Evolutionary conservation across 1,140 invertebrate species (phyloP).

Genomic region (Akabosia matsudoensis): DNA sequence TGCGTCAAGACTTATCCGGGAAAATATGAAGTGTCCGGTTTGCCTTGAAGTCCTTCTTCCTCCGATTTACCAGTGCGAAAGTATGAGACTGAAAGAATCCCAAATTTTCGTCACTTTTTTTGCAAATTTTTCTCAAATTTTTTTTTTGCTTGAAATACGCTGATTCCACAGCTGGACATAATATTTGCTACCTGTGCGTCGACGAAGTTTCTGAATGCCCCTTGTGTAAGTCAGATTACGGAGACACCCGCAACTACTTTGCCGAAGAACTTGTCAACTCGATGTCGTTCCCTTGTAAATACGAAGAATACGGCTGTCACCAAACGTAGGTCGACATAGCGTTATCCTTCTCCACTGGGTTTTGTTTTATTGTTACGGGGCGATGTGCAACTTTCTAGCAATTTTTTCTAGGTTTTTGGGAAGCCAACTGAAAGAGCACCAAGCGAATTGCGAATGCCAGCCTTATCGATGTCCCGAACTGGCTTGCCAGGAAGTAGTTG

Average conservation of each 20-base stretch:
- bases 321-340: not conserved
- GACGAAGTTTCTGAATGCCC: conserved; percentile 28
- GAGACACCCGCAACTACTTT: conserved; percentile 33
- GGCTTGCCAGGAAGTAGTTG: conserved; percentile 27
- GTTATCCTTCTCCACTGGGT: too few species aligned
- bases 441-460: conserved; percentile 28
- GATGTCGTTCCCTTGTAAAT: conserved; percentile 28
- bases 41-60: conserved; percentile 23
- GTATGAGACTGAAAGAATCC: not conserved
- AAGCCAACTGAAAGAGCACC: conserved; percentile 22
- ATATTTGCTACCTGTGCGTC: conserved; percentile 21
- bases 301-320: conserved; percentile 29
- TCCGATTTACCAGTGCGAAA: conserved; percentile 25
- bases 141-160: not conserved
- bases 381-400: not conserved
- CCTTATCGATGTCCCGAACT: conserved; percentile 29
- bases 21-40: conserved; percentile 29
- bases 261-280: conserved; percentile 31
- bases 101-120: not conserved
- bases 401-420: not conserved
- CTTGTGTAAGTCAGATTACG: conserved; percentile 28
- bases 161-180: conserved; percentile 1
- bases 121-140: not conserved
- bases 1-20: not conserved
- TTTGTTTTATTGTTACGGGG: too few species aligned